These are phyloP conservation scores for Drosophila setifemur DNA, from an alignment of 1,140 invertebrate genomes.

Conservation along the genomic window DNA sequence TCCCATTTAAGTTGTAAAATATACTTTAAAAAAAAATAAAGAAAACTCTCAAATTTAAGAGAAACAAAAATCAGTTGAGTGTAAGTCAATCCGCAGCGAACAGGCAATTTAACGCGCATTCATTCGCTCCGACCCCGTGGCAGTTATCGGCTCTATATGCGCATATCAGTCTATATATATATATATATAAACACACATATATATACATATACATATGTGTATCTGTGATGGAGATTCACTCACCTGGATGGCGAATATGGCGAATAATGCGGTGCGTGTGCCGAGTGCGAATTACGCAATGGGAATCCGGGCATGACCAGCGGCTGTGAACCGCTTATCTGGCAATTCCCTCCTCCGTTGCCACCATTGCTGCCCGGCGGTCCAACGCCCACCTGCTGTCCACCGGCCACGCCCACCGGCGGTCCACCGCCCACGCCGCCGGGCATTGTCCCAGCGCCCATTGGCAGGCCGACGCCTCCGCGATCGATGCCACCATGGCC, in stretches of 20 bases:
- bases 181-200: no score
- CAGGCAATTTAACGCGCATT: slow-evolving; percentile 37
- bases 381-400: slow-evolving; percentile 46
- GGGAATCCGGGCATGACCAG: slow-evolving; percentile 92
- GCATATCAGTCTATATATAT: no score
- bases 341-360: slow-evolving; percentile 82
- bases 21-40: neutral
- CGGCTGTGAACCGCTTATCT: slow-evolving; percentile 85
- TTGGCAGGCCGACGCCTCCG: slow-evolving; percentile 69
- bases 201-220: no score
- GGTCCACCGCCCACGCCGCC: slow-evolving; percentile 51
- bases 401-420: slow-evolving; percentile 7
- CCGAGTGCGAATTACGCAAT: slow-evolving; percentile 87
- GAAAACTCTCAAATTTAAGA: no score
- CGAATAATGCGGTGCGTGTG: slow-evolving; percentile 89
- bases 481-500: slow-evolving; percentile 79
- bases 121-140: slow-evolving; percentile 19
- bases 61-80: slow-evolving; percentile 29
- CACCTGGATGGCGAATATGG: slow-evolving; percentile 92
- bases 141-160: neutral
- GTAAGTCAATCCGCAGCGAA: slow-evolving; percentile 20
- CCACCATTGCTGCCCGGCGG: slow-evolving; percentile 60
- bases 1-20: no score
- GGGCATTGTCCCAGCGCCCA: slow-evolving; percentile 71
- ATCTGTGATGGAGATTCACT: slow-evolving; percentile 2